These are phyloP conservation scores for Gryon sp. DNA, from an alignment of 1,140 invertebrate species.

Conservation along the genomic window DNA sequence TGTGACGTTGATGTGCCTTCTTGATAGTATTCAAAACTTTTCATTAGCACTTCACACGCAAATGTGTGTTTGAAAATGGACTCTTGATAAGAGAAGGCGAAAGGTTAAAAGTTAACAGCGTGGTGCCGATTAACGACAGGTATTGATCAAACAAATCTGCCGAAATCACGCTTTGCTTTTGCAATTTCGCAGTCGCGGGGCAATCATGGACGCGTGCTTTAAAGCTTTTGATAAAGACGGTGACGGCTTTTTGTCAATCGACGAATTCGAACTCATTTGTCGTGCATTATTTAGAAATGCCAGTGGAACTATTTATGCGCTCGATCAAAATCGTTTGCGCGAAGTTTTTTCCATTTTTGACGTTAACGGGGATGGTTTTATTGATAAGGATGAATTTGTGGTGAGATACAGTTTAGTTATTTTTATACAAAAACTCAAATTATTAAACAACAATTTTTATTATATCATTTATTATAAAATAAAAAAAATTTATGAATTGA, in stretches of 20 bases:
- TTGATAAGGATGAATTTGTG: slow-evolving; percentile 90
- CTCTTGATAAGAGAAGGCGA: slow-evolving; percentile 47
- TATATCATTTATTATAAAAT: too few relatives aligned
- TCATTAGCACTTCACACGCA: slow-evolving; percentile 62
- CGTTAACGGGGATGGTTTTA: slow-evolving; percentile 87
- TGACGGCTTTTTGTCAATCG: slow-evolving; percentile 88
- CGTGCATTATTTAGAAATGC: slow-evolving; percentile 92
- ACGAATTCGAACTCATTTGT: slow-evolving; percentile 90
- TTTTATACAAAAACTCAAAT: neutral
- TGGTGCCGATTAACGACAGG: slow-evolving; percentile 52
- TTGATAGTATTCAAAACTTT: slow-evolving; percentile 41
- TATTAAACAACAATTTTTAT: too few relatives aligned
- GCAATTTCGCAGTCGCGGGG: slow-evolving; percentile 62
- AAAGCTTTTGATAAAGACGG: slow-evolving; percentile 92
- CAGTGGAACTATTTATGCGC: slow-evolving; percentile 89
- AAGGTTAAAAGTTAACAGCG: slow-evolving; percentile 63
- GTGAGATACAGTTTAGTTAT: slow-evolving; percentile 66
- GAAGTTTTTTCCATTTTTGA: slow-evolving; percentile 91
- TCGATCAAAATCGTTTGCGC: slow-evolving; percentile 85
- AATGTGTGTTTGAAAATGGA: slow-evolving; percentile 48
- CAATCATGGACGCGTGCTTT: slow-evolving; percentile 91
- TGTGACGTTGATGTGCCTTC: neutral
- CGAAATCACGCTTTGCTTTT: slow-evolving; percentile 65
- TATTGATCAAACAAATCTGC: slow-evolving; percentile 77
- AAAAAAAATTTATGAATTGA: too few relatives aligned